These are phyloP conservation scores for Drosophila kohkoa DNA, from an alignment of 1,140 invertebrate species.

Conservation along the genomic window DNA sequence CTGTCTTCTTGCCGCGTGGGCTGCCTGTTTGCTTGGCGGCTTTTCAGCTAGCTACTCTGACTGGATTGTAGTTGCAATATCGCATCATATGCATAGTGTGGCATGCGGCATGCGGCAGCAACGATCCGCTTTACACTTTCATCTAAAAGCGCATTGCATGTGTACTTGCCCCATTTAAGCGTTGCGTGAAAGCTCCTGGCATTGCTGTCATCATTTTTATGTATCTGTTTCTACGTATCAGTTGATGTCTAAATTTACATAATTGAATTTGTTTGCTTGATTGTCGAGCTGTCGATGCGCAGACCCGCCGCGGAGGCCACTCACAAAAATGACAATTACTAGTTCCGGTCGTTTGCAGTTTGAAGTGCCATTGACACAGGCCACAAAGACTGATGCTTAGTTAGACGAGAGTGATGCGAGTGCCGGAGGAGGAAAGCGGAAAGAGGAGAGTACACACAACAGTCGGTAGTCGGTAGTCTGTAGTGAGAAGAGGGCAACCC, in stretches of 20 bases:
- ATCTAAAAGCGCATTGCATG: slow-evolving; percentile 37
- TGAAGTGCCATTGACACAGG: slow-evolving; percentile 79
- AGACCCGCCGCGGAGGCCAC: slow-evolving; percentile 63
- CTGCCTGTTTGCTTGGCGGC: background rate
- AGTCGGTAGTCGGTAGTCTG: slow-evolving; percentile 12
- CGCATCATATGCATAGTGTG: slow-evolving; percentile 25
- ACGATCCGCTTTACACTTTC: slow-evolving; percentile 48
- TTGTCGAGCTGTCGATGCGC: slow-evolving; percentile 79
- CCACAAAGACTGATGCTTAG: slow-evolving; percentile 35
- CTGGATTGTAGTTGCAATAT: slow-evolving; percentile 26
- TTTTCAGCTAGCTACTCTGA: background rate
- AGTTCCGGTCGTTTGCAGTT: slow-evolving; percentile 83
- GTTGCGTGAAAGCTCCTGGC: slow-evolving; percentile 3
- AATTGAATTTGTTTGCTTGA: slow-evolving; percentile 84
- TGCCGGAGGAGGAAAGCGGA: background rate
- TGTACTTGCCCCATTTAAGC: slow-evolving; percentile 69
- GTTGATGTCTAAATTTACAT: slow-evolving; percentile 83
- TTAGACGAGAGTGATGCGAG: background rate
- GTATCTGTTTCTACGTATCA: slow-evolving; percentile 33
- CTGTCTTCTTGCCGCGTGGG: slow-evolving; percentile 32
- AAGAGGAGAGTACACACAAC: background rate
- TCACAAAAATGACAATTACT: slow-evolving; percentile 81
- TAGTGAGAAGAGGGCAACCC: slow-evolving; percentile 32
- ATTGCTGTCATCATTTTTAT: slow-evolving; percentile 68
- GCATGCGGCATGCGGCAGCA: slow-evolving; percentile 17